A percentile compares a stretch with the other conserved stretches of the same genome.
phyloP scores from a whole-genome alignment of 2,113 vertebrate species.

The Poeciliopsis occidentalis region DNA sequence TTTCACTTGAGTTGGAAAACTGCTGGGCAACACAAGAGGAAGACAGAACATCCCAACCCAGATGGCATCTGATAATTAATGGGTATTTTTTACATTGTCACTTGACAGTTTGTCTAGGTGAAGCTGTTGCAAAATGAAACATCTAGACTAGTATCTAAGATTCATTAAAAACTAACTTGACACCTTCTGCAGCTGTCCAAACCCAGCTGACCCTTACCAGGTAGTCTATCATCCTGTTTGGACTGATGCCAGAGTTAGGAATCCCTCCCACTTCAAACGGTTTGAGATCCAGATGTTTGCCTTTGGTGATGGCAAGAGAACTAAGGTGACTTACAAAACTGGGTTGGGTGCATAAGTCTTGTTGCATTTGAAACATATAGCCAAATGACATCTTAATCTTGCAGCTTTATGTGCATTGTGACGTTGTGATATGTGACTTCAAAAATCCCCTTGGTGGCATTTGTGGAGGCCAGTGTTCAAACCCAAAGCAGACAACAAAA shows the following conservation, averaged over 20 bases:
- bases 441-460: constrained; percentile 43
- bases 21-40: constrained; percentile 73
- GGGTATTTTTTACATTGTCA: constrained; percentile 43
- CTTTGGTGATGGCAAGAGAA: constrained; percentile 53
- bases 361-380: neutral
- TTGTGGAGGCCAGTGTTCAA: constrained; percentile 61
- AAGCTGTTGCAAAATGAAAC: too few relatives aligned
- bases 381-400: neutral
- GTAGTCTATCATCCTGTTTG: constrained; percentile 67
- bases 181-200: constrained; percentile 61
- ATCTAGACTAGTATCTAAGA: too few relatives aligned
- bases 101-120: too few relatives aligned
- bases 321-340: constrained; percentile 50
- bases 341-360: neutral
- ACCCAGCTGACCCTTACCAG: constrained; percentile 50
- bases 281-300: constrained; percentile 79
- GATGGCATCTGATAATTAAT: constrained; percentile 76
- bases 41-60: constrained; percentile 54
- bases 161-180: neutral
- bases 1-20: constrained; percentile 72
- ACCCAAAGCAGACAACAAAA: neutral
- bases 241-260: constrained; percentile 53
- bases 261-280: constrained; percentile 70
- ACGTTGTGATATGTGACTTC: constrained; percentile 64
- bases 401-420: constrained; percentile 75